Evolutionary conservation across 2,888 invertebrate genomes (phyloP).

Genomic region (Trilocha varians): DNA sequence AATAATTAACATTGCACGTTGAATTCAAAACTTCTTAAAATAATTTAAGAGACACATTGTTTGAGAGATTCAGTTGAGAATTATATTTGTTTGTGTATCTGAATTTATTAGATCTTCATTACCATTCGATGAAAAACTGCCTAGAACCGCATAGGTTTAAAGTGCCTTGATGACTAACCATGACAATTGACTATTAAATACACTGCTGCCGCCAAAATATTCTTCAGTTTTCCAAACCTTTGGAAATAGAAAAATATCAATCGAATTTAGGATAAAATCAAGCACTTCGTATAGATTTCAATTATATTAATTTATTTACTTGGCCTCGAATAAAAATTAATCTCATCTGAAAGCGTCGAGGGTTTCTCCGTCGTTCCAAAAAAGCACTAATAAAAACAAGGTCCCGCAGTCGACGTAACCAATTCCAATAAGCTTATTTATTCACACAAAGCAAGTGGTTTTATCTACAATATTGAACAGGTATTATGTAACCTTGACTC

Average conservation of each 20-base stretch:
- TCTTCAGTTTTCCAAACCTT: no score
- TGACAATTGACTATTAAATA: no score
- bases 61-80: no score
- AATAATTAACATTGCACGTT: not conserved
- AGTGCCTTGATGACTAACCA: no score
- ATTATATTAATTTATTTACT: not conserved
- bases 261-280: not conserved
- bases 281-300: not conserved
- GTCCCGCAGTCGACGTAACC: not conserved
- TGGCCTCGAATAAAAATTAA: not conserved
- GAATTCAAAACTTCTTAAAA: not conserved
- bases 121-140: no score
- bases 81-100: no score
- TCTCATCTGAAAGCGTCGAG: not conserved
- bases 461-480: slow-evolving; percentile 14
- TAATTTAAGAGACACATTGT: no score
- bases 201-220: no score
- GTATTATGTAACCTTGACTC: slow-evolving; percentile 13
- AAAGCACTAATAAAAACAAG: not conserved
- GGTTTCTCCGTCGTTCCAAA: not conserved
- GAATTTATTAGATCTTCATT: no score
- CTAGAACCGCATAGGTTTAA: no score
- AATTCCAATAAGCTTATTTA: slow-evolving; percentile 14
- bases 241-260: not conserved
- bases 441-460: slow-evolving; percentile 14